These are phyloP conservation scores for Trematomus loennbergii DNA, from an alignment of 2,113 vertebrate genomes.

Conservation along the genomic window DNA sequence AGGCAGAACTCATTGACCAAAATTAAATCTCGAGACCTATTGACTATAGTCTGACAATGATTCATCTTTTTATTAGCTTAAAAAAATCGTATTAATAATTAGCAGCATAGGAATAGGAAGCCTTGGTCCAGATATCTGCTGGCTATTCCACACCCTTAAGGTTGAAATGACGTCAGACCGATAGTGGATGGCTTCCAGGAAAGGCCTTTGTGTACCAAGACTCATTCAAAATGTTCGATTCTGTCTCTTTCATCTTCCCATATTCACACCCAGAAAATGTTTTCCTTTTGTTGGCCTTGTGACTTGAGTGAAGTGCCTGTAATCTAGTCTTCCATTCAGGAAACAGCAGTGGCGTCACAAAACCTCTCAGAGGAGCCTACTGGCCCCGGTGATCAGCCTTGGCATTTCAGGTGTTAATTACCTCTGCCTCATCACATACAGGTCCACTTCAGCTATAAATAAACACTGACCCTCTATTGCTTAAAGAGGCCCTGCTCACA, in stretches of 20 bases:
- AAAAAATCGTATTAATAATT: neutral
- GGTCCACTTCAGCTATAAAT: slow-evolving; percentile 71
- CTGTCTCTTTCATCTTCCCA: slow-evolving; percentile 10
- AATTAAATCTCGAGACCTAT: neutral
- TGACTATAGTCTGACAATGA: neutral
- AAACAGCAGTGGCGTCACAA: slow-evolving; percentile 56
- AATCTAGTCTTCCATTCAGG: slow-evolving; percentile 59
- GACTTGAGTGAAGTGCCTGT: slow-evolving; percentile 39
- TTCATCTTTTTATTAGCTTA: neutral
- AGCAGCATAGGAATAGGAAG: neutral
- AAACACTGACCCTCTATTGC: slow-evolving; percentile 51
- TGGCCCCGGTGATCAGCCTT: slow-evolving; percentile 33
- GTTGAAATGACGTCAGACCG: neutral
- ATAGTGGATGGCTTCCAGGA: neutral
- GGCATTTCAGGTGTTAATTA: slow-evolving; percentile 78
- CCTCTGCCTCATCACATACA: slow-evolving; percentile 57
- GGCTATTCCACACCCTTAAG: neutral
- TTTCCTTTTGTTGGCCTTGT: slow-evolving; percentile 20
- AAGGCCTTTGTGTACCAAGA: neutral
- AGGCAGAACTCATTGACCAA: neutral
- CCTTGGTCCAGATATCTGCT: neutral
- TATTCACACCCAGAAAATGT: slow-evolving; percentile 12
- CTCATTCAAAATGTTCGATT: slow-evolving; percentile 38
- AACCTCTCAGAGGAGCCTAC: slow-evolving; percentile 48
- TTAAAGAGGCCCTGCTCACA: slow-evolving; percentile 52